Base-by-base conservation (phyloP, 2,888 invertebrate species). In the Scaptomyza reducta region DNA sequence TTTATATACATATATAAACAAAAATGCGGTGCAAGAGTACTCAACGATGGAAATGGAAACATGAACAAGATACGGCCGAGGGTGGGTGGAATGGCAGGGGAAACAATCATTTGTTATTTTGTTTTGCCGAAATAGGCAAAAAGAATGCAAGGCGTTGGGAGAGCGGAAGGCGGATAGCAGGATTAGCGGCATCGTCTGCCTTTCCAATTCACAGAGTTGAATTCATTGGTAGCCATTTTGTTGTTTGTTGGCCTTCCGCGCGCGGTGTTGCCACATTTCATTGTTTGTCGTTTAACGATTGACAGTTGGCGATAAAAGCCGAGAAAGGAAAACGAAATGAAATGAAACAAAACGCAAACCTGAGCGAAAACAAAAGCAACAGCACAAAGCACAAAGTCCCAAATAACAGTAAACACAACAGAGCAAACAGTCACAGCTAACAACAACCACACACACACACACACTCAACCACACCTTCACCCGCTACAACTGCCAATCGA, bases 241-340 rank as follows among this genome's bases (percentile, higher is more conserved):
- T 45, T 59, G 40, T 40, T 40, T 16, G 38, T 53, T 38, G 58
- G 55, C 51, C 47, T 53, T 46, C 56, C 14, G 38, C 46, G 47
- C 42, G 54, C 63, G 40, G 56, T 57, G 69, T 71, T 69, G 81
- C 63, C 88, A 65, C 78, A 79, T 83, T 87, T 83, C 87, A 83
- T 80, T 88, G 86, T 88, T 83, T 88, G 88, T 83, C 85, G 80
- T 81, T 88, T 81, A 88, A 72, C 88, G 85, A 85, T 85, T 85
- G 88, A 88, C 88, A 85, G 85, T 64, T 74, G 64, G 64, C 70
- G 88, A 87, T 85, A 83, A 82, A 65, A 41, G 44, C 10, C 11
- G 25, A 35, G 40, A 41, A 53, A 47, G 27, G 51, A 50, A 31
- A 51, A n/a, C 35, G 45, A 47, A 60, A 63, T 33, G 53, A 71